Evolutionary conservation across 2,888 invertebrate genomes (phyloP).

Genomic region (Corbicula japonica): DNA sequence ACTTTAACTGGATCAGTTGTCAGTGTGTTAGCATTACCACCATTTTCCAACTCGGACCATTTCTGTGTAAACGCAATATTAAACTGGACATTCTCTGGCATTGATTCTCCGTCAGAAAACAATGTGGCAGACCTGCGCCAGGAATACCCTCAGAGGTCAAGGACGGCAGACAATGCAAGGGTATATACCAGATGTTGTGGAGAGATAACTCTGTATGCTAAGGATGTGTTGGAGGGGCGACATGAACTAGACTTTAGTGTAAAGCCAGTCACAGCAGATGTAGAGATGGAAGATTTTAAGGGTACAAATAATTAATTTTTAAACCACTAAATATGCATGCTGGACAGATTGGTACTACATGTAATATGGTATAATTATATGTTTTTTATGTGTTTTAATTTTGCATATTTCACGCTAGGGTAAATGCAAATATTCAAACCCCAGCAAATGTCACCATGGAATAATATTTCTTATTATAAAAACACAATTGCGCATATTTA

Average conservation of each 20-base stretch:
- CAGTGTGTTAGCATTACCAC: slow-evolving; percentile 24
- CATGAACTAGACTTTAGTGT: slow-evolving; percentile 34
- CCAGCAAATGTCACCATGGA: too few relatives aligned
- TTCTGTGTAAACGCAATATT: slow-evolving; percentile 4
- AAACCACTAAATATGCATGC: too few relatives aligned
- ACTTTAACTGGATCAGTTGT: slow-evolving; percentile 11
- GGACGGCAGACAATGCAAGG: background rate
- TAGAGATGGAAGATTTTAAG: slow-evolving; percentile 41
- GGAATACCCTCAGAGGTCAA: too few relatives aligned
- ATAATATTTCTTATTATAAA: too few relatives aligned
- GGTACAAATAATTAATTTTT: slow-evolving; percentile 32
- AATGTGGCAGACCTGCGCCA: too few relatives aligned
- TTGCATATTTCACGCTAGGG: too few relatives aligned
- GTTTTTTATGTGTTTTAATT: too few relatives aligned
- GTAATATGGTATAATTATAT: too few relatives aligned
- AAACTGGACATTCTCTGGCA: background rate
- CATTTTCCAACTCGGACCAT: background rate
- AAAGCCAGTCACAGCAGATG: slow-evolving; percentile 14
- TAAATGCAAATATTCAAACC: too few relatives aligned
- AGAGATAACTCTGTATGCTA: slow-evolving; percentile 21
- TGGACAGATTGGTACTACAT: too few relatives aligned
- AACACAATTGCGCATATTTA: too few relatives aligned
- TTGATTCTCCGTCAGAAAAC: background rate
- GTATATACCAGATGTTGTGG: slow-evolving; percentile 36
- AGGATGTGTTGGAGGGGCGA: slow-evolving; percentile 30